Evolutionary conservation across 2,888 invertebrate genomes (phyloP), one percentile per base, ranked within the genome.

Genomic region (Aplocera efformata): DNA sequence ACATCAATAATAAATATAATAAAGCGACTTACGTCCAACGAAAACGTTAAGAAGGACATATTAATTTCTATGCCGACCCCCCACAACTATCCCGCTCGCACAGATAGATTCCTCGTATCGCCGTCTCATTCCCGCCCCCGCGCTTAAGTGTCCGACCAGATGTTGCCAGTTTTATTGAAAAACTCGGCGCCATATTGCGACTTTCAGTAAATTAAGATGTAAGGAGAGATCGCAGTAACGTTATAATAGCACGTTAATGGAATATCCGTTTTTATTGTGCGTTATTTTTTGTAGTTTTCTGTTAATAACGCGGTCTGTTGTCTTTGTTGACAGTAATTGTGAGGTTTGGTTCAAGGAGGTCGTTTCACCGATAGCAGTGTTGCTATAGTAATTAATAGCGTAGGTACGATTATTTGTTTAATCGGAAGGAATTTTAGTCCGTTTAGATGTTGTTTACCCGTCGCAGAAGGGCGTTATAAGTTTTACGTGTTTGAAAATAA

Each of bases 131-230:
- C 72, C 42, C 72, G 60, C 82, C 73, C 78, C 76, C 76, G 63
- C 72, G 74, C 81, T 78, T 86, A 86, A 86, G 86, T 86, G 86
- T 78, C 71, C 52, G 47, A 43, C 74, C 86, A 86, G 85, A 78
- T 86, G 86, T 79, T 79, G 61, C 82, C 72, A 64, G 63, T 86
- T 86, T 86, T 86, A 86, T 86, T 86, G 86, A 86, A 86, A 86
- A 86, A 86, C 65, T 86, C 81, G 61, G 63, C 70, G 82, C 81
- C 82, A 81, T 84, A 72, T 79, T 84, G 86, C 60, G 65, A 76
- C 63, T 73, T 69, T 70, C 72, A 85, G 79, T 86, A 76, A 82
- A 86, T 86, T 86, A 86, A 86, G 86, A 84, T 85, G 84, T 86
- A 64, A 72, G 69, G 50, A 62, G 63, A 68, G 58, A 57, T 55